Evolutionary conservation across 2,797 vertebrate genomes (phyloP).

Genomic region (Menidia menidia): DNA sequence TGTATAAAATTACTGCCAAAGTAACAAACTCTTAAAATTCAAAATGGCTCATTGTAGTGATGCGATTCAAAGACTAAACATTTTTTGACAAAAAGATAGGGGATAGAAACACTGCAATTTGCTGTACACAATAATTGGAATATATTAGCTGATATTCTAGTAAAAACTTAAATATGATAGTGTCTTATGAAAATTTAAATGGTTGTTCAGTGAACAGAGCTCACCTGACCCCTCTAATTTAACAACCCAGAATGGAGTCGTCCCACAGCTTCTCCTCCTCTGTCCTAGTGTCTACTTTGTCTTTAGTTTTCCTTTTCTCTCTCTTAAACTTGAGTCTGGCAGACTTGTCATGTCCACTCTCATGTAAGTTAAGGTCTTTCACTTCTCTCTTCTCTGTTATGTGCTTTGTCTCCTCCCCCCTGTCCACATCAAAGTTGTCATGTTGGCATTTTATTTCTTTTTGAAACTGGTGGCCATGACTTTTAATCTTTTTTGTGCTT

Average conservation of each 20-base stretch:
- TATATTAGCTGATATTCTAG: slow-evolving; percentile 13
- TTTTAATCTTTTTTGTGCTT: slow-evolving; percentile 35
- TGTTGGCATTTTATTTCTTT: slow-evolving; percentile 35
- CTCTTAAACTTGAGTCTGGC: slow-evolving; percentile 80
- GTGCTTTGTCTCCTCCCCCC: slow-evolving; percentile 41
- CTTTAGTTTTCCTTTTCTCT: slow-evolving; percentile 82
- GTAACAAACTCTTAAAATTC: background rate
- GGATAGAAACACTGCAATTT: slow-evolving; percentile 2
- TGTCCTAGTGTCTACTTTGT: slow-evolving; percentile 77
- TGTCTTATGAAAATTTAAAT: slow-evolving; percentile 9
- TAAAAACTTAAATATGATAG: slow-evolving; percentile 9
- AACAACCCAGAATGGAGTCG: slow-evolving; percentile 88
- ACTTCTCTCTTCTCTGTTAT: slow-evolving; percentile 41
- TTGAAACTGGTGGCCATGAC: slow-evolving; percentile 36
- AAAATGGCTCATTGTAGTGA: background rate
- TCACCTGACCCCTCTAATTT: slow-evolving; percentile 12
- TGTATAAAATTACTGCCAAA: background rate
- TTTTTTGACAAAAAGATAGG: slow-evolving; percentile 7
- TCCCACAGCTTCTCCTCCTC: slow-evolving; percentile 92
- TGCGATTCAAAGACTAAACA: slow-evolving; percentile 11
- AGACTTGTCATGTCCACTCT: slow-evolving; percentile 41
- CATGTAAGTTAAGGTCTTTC: slow-evolving; percentile 55
- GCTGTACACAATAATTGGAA: slow-evolving; percentile 18
- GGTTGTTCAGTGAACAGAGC: background rate
- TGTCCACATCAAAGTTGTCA: slow-evolving; percentile 30